These are phyloP conservation scores for Poecilobothrus nobilitatus DNA, from an alignment of 2,888 invertebrate species.

Conservation along the genomic window DNA sequence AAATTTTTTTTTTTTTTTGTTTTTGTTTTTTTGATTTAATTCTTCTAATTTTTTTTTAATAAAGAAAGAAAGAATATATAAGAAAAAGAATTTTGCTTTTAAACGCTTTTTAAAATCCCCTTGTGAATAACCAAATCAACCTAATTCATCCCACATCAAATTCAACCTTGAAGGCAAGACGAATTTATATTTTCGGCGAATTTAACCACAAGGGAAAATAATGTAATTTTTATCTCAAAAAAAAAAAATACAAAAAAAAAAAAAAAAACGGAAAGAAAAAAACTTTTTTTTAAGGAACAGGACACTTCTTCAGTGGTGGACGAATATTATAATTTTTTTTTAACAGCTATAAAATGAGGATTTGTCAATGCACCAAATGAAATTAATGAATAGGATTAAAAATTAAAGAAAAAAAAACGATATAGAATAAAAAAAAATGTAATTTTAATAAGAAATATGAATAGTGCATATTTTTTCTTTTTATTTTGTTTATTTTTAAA, in stretches of 20 bases:
- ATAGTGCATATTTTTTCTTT: not conserved
- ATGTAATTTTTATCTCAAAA: not conserved
- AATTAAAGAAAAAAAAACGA: not conserved
- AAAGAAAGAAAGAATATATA: not conserved
- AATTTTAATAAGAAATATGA: not conserved
- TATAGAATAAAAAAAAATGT: not conserved
- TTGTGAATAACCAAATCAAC: not conserved
- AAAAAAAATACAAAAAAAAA: not conserved
- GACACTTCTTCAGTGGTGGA: not conserved
- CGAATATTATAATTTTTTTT: not conserved
- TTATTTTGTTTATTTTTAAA: not conserved
- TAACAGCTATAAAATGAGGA: slow-evolving; percentile 7
- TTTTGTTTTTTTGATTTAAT: no score
- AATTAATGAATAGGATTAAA: slow-evolving; percentile 22
- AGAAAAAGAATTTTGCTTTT: not conserved
- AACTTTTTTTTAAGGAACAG: not conserved
- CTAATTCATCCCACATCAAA: not conserved
- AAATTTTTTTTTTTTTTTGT: not conserved
- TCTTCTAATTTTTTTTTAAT: no score
- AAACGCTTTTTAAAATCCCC: not conserved
- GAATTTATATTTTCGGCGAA: not conserved
- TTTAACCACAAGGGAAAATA: slow-evolving; percentile 7
- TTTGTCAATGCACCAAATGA: slow-evolving; percentile 19
- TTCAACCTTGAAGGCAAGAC: not conserved
- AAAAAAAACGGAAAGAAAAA: not conserved